These are phyloP conservation scores for Phanerotoma sp. DNA, from an alignment of 2,888 invertebrate genomes.

Conservation along the genomic window DNA sequence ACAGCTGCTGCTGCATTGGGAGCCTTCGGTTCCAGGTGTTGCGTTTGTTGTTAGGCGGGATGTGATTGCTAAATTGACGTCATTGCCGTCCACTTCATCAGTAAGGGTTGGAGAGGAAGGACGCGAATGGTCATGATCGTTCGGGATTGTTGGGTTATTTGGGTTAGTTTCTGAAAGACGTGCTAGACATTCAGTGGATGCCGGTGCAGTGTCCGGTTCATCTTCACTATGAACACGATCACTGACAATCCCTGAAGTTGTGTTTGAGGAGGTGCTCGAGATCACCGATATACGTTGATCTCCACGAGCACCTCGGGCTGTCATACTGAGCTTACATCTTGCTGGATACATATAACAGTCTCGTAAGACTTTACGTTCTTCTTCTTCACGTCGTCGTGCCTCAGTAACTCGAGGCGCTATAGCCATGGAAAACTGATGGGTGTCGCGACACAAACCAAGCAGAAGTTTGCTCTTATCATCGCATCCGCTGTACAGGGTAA, in stretches of 20 bases:
- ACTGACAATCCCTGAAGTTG: constrained; percentile 94
- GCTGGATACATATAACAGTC: constrained; percentile 74
- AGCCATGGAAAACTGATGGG: constrained; percentile 95
- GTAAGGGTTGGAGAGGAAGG: constrained; percentile 48
- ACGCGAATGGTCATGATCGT: constrained; percentile 35
- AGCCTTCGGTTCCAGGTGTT: constrained; percentile 59
- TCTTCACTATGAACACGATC: constrained; percentile 94
- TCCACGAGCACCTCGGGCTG: constrained; percentile 66
- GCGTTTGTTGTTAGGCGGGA: constrained; percentile 33
- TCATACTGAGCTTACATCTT: constrained; percentile 63
- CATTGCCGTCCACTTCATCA: constrained; percentile 49
- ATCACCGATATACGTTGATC: constrained; percentile 88
- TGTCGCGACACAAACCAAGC: constrained; percentile 83
- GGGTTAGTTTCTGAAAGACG: constrained; percentile 49
- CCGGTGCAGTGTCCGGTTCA: constrained; percentile 88
- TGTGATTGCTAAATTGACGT: constrained; percentile 35
- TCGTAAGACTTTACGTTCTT: constrained; percentile 67
- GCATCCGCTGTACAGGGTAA: constrained; percentile 86
- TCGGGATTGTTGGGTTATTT: constrained; percentile 1
- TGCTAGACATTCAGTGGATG: constrained; percentile 82
- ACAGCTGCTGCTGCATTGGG: constrained; percentile 84
- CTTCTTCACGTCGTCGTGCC: constrained; percentile 79
- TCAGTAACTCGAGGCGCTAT: constrained; percentile 83
- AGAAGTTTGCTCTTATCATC: constrained; percentile 94
- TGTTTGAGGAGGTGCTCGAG: constrained; percentile 93